Conservation (phyloP, 2,888 invertebrate genomes). For the Nemoura dubitans region DNA sequence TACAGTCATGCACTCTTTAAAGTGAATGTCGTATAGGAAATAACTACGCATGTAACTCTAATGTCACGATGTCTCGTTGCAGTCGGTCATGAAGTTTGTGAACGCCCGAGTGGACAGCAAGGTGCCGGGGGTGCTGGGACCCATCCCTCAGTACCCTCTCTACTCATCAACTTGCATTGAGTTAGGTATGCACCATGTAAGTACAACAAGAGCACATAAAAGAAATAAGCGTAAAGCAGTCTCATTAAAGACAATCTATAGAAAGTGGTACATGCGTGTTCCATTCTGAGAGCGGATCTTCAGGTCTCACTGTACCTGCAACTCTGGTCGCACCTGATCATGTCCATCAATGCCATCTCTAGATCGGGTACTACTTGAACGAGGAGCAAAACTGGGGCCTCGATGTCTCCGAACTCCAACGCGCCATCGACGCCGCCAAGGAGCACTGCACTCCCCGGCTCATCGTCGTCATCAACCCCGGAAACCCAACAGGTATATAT, state of each 20-base stretch:
- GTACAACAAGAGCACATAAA: too few species aligned
- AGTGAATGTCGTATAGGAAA: too few species aligned
- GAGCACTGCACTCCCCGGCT: constrained; percentile 77
- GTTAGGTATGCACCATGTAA: constrained; percentile 65
- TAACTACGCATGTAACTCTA: too few species aligned
- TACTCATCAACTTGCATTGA: constrained; percentile 71
- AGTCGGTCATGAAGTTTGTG: background rate
- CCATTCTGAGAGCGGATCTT: too few species aligned
- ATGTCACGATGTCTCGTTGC: too few species aligned
- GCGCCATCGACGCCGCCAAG: constrained; percentile 73
- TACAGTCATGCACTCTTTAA: too few species aligned
- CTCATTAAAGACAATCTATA: too few species aligned
- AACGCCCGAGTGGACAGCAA: constrained; percentile 53
- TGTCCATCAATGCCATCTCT: background rate
- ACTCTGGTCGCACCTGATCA: too few species aligned
- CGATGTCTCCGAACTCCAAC: constrained; percentile 79
- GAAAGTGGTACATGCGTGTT: too few species aligned
- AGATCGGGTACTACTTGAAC: constrained; percentile 72
- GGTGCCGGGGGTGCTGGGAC: constrained; percentile 69
- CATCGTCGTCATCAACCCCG: constrained; percentile 96
- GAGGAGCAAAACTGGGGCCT: constrained; percentile 90
- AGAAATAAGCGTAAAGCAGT: too few species aligned
- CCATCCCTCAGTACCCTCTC: constrained; percentile 73
- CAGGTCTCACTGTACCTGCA: too few species aligned
- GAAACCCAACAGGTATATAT: constrained; percentile 84